phyloP scores from a whole-genome alignment of 2,888 invertebrate species.

The Tromatobia lineatoria region DNA sequence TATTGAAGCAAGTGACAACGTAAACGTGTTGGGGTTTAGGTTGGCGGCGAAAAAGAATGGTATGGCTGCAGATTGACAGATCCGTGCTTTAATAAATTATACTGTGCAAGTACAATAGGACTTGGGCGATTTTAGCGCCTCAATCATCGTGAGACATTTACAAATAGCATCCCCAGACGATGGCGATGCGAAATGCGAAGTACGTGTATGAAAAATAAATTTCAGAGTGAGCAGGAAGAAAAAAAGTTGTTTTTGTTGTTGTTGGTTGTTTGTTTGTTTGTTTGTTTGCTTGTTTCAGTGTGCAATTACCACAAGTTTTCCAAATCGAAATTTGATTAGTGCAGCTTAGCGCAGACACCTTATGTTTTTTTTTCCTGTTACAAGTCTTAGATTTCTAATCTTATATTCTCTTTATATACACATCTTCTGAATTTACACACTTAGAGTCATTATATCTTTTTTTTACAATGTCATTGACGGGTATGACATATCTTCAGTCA shows the following conservation, averaged over 20 bases:
- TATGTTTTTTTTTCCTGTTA: slow-evolving; percentile 45
- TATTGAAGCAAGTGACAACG: slow-evolving; percentile 20
- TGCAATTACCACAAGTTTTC: slow-evolving; percentile 34
- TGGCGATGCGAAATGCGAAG: not conserved
- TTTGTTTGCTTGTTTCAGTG: slow-evolving; percentile 37
- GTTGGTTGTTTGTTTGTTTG: too few relatives aligned
- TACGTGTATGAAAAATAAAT: slow-evolving; percentile 3
- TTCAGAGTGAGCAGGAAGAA: slow-evolving; percentile 5
- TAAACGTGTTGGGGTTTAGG: slow-evolving; percentile 13
- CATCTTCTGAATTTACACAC: slow-evolving; percentile 63
- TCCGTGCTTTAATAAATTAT: slow-evolving; percentile 35
- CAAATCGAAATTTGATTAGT: slow-evolving; percentile 57
- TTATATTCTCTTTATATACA: slow-evolving; percentile 71
- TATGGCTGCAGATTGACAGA: slow-evolving; percentile 10
- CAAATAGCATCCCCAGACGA: not conserved
- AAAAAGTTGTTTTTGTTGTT: too few relatives aligned
- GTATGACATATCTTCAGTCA: slow-evolving; percentile 56
- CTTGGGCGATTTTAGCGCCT: not conserved
- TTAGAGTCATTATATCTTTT: slow-evolving; percentile 47
- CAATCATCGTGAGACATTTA: not conserved
- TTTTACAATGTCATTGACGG: slow-evolving; percentile 61
- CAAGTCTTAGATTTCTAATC: slow-evolving; percentile 57
- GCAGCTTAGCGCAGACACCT: slow-evolving; percentile 53
- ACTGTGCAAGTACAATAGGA: not conserved
- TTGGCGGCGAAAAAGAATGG: slow-evolving; percentile 11